Evolutionary conservation across 2,888 invertebrate genomes (phyloP), one percentile per base, ranked within the genome.

Genomic region (Ornithoptera alexandrae): DNA sequence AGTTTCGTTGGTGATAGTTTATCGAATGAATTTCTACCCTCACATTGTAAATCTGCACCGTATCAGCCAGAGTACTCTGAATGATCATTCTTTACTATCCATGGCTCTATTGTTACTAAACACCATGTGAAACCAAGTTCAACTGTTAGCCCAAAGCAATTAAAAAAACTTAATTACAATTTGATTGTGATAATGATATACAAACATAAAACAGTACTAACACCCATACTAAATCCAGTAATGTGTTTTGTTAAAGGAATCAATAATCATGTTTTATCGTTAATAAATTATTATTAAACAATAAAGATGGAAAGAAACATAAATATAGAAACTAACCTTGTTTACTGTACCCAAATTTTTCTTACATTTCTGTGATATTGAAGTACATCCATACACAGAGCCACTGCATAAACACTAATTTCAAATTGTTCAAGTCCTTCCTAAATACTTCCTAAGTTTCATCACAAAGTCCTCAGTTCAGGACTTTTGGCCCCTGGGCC

Each of bases 401-500:
- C 79, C 78, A 74, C 77, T 69, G 69, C 74, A 74, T 71, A 74
- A 67, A 66, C 72, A 74, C 68, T 72, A 65, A 73, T 72, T 78
- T 75, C 70, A 73, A 70, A 72, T 71, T 68, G 72, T 75, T 75
- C 73, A 77, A 76, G 60, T 73, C 67, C 10, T 42, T 61, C 7
- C 36, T 70, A 71, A 30, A 42, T 60, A 69, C 61, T 61, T 70
- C 72, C 70, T 69, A 53, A 53, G 18, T 12, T n/a, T n/a, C 53
- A n/a, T 18, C 6, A 65, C 71, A 61, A 57, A 58, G 17, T 22
- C 61, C 30, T 42, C 5, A 82, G 81, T 87, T 92, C 57, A 91
- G 76, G 89, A 88, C 73, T 88, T 91, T 75, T 89, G 84, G 0
- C 84, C 84, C 71, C 90, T 90, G 1, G 85, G 80, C 78, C 86